These are phyloP conservation scores for Onchidella celtica DNA, from an alignment of 2,888 invertebrate species.

Conservation along the genomic window DNA sequence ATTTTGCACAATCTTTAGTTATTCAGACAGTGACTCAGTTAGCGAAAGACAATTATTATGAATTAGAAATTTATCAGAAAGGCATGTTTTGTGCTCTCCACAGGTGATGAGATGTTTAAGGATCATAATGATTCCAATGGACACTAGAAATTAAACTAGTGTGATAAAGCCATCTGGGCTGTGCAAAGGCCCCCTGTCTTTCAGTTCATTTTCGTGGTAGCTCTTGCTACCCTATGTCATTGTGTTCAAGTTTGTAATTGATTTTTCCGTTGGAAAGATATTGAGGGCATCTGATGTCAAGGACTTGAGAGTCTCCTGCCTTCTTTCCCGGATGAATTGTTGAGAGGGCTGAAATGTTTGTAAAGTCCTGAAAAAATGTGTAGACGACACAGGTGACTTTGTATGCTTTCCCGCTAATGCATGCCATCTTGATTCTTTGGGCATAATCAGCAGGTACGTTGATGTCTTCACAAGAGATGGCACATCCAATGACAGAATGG, in stretches of 20 bases:
- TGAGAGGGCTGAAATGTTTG: neutral
- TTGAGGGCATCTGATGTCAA: neutral
- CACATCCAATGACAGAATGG: neutral
- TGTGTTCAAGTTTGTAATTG: neutral
- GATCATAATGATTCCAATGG: no score
- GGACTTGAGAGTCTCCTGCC: neutral
- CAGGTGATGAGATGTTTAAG: no score
- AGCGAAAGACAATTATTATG: no score
- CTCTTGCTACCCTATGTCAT: neutral
- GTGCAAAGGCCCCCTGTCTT: neutral
- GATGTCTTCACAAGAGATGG: neutral
- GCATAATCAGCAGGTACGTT: neutral
- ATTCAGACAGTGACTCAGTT: no score
- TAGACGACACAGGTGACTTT: neutral
- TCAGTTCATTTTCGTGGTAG: neutral
- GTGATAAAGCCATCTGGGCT: neutral
- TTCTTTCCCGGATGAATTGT: neutral
- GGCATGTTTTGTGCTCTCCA: no score
- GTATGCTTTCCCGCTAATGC: neutral
- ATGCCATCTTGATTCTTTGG: neutral
- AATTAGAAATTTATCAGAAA: no score
- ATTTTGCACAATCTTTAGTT: no score
- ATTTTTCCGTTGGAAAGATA: neutral
- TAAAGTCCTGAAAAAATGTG: neutral
- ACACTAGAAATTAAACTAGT: no score